These are phyloP conservation scores for Drosophila helvetica DNA, from an alignment of 2,888 invertebrate genomes.

Conservation along the genomic window DNA sequence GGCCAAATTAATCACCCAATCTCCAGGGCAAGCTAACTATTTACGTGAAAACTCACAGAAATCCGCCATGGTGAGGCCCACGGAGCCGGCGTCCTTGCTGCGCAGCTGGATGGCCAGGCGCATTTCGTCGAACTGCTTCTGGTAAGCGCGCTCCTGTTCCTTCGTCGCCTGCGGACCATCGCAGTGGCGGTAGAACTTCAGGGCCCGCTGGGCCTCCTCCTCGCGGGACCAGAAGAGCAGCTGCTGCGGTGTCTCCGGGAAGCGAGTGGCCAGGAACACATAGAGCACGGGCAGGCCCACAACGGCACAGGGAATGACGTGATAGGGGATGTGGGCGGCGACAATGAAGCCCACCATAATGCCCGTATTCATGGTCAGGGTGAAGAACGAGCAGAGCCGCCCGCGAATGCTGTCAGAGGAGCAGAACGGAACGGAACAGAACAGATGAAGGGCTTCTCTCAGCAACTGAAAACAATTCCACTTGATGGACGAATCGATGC, in stretches of 20 bases:
- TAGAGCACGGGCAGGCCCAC: conserved; percentile 66
- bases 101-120: conserved; percentile 45
- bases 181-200: conserved; percentile 69
- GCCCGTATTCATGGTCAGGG: conserved; percentile 65
- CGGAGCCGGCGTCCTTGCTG: conserved; percentile 23
- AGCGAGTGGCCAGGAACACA: conserved; percentile 49
- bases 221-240: conserved; percentile 57
- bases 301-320: conserved; percentile 63
- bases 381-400: conserved; percentile 73
- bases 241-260: conserved; percentile 75
- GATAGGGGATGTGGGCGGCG: conserved; percentile 66
- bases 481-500: neutral
- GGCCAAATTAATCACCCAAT: neutral
- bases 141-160: conserved; percentile 59
- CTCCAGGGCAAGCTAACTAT: too few species aligned
- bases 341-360: conserved; percentile 66
- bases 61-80: conserved; percentile 39
- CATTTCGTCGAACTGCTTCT: conserved; percentile 57
- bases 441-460: neutral
- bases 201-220: conserved; percentile 60
- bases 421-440: neutral
- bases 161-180: conserved; percentile 51
- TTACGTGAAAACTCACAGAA: conserved; percentile 63
- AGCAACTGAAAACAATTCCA: neutral
- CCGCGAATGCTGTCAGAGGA: conserved; percentile 75